Conservation (phyloP, 2,797 vertebrate species). For the Pseudocheirus occidentalis region DNA sequence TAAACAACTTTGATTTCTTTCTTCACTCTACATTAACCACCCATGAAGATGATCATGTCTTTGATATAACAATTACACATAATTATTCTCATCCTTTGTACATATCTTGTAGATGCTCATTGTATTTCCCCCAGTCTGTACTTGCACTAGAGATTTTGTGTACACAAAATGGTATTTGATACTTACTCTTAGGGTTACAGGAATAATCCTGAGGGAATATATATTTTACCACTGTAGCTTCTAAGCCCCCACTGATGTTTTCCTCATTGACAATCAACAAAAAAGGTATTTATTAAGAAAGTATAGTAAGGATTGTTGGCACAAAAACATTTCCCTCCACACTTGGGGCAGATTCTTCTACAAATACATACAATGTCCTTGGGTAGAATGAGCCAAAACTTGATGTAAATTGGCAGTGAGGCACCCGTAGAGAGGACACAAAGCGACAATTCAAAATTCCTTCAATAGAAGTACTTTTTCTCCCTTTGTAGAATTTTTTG, state of each 20-base stretch:
- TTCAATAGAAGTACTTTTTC: neutral
- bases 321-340: neutral
- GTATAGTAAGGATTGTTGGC: neutral
- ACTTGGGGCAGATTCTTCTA: neutral
- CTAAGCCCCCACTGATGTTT: neutral
- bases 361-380: neutral
- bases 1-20: neutral
- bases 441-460: neutral
- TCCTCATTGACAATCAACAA: neutral
- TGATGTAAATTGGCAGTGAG: neutral
- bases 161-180: neutral
- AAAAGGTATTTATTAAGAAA: neutral
- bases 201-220: neutral
- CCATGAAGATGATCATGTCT: neutral
- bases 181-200: neutral
- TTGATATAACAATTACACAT: neutral
- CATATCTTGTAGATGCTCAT: neutral
- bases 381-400: neutral
- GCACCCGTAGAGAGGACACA: neutral
- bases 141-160: neutral
- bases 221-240: neutral
- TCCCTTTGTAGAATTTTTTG: neutral
- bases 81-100: neutral
- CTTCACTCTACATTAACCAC: neutral
- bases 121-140: neutral